Evolutionary conservation across 2,797 vertebrate species (phyloP).

Genomic region (Setipinna tenuifilis): DNA sequence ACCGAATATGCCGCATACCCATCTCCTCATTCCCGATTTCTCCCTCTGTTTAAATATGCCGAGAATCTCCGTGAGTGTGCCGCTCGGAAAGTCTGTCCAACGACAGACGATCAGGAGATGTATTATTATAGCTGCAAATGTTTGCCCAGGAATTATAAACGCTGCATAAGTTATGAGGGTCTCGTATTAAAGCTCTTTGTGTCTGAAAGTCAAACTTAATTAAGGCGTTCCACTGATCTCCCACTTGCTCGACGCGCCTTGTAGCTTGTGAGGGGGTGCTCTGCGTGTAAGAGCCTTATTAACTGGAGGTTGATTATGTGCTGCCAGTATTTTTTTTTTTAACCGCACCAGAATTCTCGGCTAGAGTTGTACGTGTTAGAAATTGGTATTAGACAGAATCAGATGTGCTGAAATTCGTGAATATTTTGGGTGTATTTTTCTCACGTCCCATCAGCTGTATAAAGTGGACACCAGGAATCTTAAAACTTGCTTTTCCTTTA

Average conservation of each 20-base stretch:
- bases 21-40: constrained; percentile 43
- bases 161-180: constrained; percentile 68
- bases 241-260: constrained; percentile 44
- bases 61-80: constrained; percentile 56
- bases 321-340: constrained; percentile 52
- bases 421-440: neutral
- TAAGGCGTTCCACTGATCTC: constrained; percentile 70
- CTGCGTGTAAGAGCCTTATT: constrained; percentile 77
- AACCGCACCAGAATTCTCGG: neutral
- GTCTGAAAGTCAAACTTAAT: constrained; percentile 76
- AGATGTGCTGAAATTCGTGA: neutral
- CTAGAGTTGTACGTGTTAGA: neutral
- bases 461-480: neutral
- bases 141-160: constrained; percentile 73
- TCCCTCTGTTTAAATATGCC: constrained; percentile 35
- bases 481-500: neutral
- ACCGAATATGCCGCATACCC: constrained; percentile 46
- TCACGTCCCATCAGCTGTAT: neutral
- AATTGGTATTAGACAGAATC: neutral
- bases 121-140: constrained; percentile 79
- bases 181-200: constrained; percentile 65
- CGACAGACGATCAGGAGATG: constrained; percentile 57
- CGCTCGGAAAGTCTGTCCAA: constrained; percentile 36
- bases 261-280: constrained; percentile 52
- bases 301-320: constrained; percentile 64